A percentile compares a stretch with the other conserved stretches of the same genome.
phyloP scores from a whole-genome alignment of 2,113 vertebrate genomes.

The Tupaia chinensis region DNA sequence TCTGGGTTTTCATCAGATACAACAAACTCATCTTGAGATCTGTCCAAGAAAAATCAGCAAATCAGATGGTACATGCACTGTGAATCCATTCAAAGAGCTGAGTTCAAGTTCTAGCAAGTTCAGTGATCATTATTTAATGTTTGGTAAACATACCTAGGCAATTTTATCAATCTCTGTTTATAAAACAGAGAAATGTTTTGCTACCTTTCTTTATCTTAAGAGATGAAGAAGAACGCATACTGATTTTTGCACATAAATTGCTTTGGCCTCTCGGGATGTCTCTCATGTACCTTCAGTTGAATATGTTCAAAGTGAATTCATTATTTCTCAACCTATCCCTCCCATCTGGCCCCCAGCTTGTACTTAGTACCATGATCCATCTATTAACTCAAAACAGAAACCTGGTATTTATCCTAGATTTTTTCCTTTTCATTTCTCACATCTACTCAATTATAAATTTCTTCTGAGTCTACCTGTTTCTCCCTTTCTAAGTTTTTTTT shows the following conservation, averaged over 20 bases:
- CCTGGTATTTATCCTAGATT: background rate
- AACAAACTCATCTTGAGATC: slow-evolving; percentile 95
- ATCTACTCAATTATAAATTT: background rate
- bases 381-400: background rate
- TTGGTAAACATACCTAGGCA: background rate
- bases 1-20: slow-evolving; percentile 93
- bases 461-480: background rate
- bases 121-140: slow-evolving; percentile 13
- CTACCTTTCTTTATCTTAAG: background rate
- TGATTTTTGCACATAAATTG: background rate
- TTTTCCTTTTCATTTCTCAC: slow-evolving; percentile 28
- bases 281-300: slow-evolving; percentile 13
- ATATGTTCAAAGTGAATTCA: background rate
- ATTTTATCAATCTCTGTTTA: background rate
- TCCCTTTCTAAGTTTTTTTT: too few relatives aligned
- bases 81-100: slow-evolving; percentile 3
- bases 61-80: background rate
- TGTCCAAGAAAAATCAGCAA: slow-evolving; percentile 75
- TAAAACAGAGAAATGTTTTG: slow-evolving; percentile 25
- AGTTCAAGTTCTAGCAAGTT: background rate
- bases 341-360: background rate
- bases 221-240: background rate
- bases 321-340: slow-evolving; percentile 1
- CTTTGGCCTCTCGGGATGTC: background rate
- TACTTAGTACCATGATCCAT: background rate